Evolutionary conservation across 2,797 vertebrate genomes (phyloP).

Genomic region (Onychomys leucogaster): DNA sequence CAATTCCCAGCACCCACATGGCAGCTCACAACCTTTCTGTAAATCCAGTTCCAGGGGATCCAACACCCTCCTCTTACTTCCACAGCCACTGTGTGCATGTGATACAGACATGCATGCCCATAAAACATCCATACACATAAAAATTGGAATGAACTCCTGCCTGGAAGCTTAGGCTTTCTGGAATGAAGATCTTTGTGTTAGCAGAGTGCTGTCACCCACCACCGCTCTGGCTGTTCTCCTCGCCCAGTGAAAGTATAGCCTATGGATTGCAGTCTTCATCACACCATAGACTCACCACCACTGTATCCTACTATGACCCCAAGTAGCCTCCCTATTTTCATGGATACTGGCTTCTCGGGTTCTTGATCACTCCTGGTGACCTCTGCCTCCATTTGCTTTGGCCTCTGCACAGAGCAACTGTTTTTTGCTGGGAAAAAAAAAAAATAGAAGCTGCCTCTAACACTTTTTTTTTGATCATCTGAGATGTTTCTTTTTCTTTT

Average conservation of each 20-base stretch:
- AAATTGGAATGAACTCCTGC: background rate
- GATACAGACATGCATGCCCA: background rate
- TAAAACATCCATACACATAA: background rate
- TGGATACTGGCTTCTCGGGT: background rate
- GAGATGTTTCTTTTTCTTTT: background rate
- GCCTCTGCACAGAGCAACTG: background rate
- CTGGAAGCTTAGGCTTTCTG: background rate
- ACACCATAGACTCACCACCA: no score
- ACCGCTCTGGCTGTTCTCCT: no score
- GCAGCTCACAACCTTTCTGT: background rate
- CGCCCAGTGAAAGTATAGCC: background rate
- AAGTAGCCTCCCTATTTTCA: background rate
- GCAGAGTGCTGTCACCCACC: background rate
- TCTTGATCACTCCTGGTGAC: background rate
- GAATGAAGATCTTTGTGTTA: background rate
- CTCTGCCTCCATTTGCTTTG: background rate
- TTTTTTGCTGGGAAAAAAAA: background rate
- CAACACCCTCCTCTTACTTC: background rate
- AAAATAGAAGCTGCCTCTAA: background rate
- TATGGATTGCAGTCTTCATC: rapidly evolving
- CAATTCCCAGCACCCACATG: background rate
- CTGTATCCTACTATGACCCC: background rate
- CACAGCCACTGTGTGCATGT: background rate
- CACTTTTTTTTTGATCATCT: background rate
- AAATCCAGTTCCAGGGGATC: background rate